These are phyloP conservation scores for Mamestra configurata DNA, from an alignment of 1,140 invertebrate species.

Conservation along the genomic window DNA sequence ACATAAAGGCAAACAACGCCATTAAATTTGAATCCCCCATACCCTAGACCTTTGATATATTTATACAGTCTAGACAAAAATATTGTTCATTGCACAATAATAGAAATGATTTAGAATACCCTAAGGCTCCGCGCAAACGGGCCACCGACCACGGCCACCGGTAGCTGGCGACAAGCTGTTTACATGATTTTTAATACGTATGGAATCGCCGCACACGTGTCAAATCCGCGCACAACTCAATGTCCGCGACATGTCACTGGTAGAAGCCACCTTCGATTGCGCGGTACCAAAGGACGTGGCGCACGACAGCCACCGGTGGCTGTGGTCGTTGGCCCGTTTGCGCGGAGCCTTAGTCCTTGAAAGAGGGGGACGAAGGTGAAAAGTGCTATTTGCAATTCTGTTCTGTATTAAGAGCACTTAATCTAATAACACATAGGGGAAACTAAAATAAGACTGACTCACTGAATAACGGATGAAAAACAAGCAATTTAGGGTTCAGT, in stretches of 20 bases:
- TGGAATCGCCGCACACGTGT: too few species aligned
- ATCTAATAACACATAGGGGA: slow-evolving; percentile 58
- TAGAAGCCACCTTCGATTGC: too few species aligned
- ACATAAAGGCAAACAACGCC: slow-evolving; percentile 49
- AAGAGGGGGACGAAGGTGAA: slow-evolving; percentile 47
- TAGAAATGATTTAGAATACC: slow-evolving; percentile 50
- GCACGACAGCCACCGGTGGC: too few species aligned
- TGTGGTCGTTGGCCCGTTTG: too few species aligned
- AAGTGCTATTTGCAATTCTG: slow-evolving; percentile 45
- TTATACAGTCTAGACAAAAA: slow-evolving; percentile 58
- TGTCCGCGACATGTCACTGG: too few species aligned
- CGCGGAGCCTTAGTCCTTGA: slow-evolving; percentile 41
- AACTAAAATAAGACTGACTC: slow-evolving; percentile 47
- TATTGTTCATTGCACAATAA: slow-evolving; percentile 58
- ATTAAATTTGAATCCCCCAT: slow-evolving; percentile 55
- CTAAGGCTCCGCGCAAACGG: too few species aligned
- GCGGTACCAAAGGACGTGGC: too few species aligned
- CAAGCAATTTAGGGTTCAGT: slow-evolving; percentile 54
- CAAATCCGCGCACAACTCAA: too few species aligned
- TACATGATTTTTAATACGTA: too few species aligned
- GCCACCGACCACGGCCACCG: too few species aligned
- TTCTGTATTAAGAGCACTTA: slow-evolving; percentile 53
- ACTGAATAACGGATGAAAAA: slow-evolving; percentile 53
- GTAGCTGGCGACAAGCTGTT: too few species aligned
- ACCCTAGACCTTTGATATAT: slow-evolving; percentile 50